Evolutionary conservation across 2,888 invertebrate genomes (phyloP).

Genomic region (Ectropis crepuscularia): DNA sequence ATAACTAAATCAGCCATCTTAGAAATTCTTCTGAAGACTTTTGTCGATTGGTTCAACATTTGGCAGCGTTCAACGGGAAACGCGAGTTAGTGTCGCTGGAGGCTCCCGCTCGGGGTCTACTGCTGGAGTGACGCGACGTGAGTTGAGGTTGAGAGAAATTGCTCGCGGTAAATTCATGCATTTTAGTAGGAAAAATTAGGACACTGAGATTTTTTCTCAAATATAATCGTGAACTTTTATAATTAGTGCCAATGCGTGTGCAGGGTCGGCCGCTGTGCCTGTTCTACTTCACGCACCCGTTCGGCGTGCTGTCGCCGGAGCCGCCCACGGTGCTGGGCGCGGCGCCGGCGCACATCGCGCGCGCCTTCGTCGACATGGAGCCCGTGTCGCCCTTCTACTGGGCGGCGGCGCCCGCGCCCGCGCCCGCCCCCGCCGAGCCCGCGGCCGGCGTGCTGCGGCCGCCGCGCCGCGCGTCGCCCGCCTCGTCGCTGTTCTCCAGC

Average conservation of each 20-base stretch:
- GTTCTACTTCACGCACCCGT: conserved; percentile 84
- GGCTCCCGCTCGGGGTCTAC: too few relatives aligned
- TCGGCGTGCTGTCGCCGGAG: conserved; percentile 81
- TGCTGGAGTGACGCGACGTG: too few relatives aligned
- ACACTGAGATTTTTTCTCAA: too few relatives aligned
- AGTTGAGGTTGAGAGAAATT: too few relatives aligned
- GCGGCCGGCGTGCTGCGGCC: conserved; percentile 47
- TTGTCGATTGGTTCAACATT: too few relatives aligned
- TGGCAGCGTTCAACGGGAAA: too few relatives aligned
- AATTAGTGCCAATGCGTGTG: conserved; percentile 2
- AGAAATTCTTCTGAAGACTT: too few relatives aligned
- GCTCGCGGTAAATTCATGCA: too few relatives aligned
- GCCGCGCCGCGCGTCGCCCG: conserved; percentile 52
- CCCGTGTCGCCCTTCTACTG: conserved; percentile 59
- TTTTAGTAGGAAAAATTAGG: too few relatives aligned
- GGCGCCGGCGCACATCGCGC: conserved; percentile 57
- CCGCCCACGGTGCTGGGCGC: conserved; percentile 60
- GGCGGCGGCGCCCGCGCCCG: conserved; percentile 42
- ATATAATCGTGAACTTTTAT: too few relatives aligned
- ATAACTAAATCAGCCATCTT: too few relatives aligned
- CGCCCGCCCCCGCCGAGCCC: conserved; percentile 48
- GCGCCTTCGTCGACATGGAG: conserved; percentile 65
- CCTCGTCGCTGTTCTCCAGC: conserved; percentile 63
- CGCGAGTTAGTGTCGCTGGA: too few relatives aligned
- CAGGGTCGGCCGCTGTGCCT: conserved; percentile 81